Conservation (phyloP, 2,888 invertebrate genomes). For the Leucophora obtusa region DNA sequence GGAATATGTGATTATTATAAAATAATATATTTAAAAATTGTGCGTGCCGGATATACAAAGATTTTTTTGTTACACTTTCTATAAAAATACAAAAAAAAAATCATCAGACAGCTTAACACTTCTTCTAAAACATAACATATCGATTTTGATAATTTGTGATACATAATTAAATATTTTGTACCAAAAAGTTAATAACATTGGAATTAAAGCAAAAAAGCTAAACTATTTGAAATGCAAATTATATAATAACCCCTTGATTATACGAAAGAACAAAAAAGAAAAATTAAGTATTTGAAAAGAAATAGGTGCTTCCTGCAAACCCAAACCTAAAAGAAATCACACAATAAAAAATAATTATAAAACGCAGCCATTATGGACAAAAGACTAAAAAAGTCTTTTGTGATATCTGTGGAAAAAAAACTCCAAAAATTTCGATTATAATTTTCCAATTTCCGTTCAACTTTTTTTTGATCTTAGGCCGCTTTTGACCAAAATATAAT, state of each 20-base stretch:
- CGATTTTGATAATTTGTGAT: constrained; percentile 55
- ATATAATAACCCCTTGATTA: constrained; percentile 33
- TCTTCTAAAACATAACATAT: constrained; percentile 42
- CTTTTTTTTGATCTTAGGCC: constrained; percentile 65
- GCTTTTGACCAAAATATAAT: constrained; percentile 57
- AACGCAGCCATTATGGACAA: constrained; percentile 51
- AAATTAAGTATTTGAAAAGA: constrained; percentile 40
- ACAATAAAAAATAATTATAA: constrained; percentile 58
- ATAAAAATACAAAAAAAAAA: constrained; percentile 11
- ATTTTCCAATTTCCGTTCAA: constrained; percentile 69
- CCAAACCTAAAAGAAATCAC: constrained; percentile 20
- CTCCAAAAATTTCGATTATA: constrained; percentile 64
- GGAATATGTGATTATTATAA: too few species aligned
- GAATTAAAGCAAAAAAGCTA: constrained; percentile 38
- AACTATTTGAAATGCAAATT: constrained; percentile 62
- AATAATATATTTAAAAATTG: constrained; percentile 5
- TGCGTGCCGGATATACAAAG: constrained; percentile 58
- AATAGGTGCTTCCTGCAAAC: constrained; percentile 57
- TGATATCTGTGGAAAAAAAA: constrained; percentile 34
- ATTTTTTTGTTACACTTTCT: constrained; percentile 31
- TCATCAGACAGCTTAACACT: constrained; percentile 12
- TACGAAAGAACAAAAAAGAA: constrained; percentile 2
- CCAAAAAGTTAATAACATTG: constrained; percentile 42
- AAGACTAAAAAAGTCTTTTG: constrained; percentile 36
- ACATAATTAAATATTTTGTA: constrained; percentile 51